Evolutionary conservation across 2,797 vertebrate genomes (phyloP).

Genomic region (Phalanger gymnotis): DNA sequence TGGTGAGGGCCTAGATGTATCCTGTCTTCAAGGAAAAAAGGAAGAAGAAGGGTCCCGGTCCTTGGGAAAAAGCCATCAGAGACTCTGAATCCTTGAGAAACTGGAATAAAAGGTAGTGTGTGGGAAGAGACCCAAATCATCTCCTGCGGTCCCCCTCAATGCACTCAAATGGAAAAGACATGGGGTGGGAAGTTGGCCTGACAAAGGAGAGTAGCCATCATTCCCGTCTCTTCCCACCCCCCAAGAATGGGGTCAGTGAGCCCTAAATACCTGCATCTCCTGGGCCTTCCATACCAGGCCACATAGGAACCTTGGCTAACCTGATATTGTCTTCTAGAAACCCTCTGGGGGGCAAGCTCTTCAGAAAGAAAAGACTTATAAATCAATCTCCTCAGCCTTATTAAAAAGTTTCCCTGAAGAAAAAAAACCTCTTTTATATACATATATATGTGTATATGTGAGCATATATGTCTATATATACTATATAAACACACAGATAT

Average conservation of each 20-base stretch:
- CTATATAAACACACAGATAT: not conserved
- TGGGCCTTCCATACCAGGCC: slow-evolving; percentile 29
- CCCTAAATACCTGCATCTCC: not conserved
- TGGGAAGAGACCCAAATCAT: slow-evolving; percentile 38
- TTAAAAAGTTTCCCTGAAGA: not conserved
- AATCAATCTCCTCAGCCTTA: slow-evolving; percentile 25
- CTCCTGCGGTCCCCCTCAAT: not conserved
- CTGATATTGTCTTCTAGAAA: slow-evolving; percentile 43
- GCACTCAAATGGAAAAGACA: not conserved
- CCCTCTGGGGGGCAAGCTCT: not conserved
- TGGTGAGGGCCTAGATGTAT: not conserved
- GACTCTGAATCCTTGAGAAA: slow-evolving; percentile 13
- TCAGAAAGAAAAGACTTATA: slow-evolving; percentile 55
- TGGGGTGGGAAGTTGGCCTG: not conserved
- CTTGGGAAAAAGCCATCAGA: not conserved
- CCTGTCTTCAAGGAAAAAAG: not conserved
- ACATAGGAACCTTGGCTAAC: slow-evolving; percentile 32
- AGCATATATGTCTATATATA: too few relatives aligned
- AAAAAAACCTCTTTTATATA: not conserved
- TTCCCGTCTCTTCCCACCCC: not conserved
- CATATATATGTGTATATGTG: too few relatives aligned
- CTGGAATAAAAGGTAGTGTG: not conserved
- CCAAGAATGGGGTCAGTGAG: not conserved
- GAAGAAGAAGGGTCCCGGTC: not conserved
- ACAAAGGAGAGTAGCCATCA: rapidly evolving